Evolutionary conservation across 2,888 invertebrate species (phyloP).

Genomic region (Netelia fuscicornis): DNA sequence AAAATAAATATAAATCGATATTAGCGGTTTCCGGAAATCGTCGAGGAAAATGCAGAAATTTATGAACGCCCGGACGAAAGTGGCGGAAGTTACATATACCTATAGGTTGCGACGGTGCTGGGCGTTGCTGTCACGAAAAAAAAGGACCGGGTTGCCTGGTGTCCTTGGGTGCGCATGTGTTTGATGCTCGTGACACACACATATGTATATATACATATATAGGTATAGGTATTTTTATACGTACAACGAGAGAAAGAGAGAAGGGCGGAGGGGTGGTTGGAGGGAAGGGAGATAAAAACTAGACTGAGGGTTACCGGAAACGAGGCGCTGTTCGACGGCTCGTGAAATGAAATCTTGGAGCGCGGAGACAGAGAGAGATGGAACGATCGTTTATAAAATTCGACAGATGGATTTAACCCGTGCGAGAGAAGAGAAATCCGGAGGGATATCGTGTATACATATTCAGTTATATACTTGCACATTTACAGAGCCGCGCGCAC

Average conservation of each 20-base stretch:
- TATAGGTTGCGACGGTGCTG: neutral
- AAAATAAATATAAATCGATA: too few relatives aligned
- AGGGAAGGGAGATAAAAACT: conserved; percentile 37
- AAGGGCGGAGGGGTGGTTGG: conserved; percentile 38
- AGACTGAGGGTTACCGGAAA: conserved; percentile 60
- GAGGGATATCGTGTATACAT: conserved; percentile 21
- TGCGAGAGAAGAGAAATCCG: conserved; percentile 35
- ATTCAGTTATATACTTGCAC: too few relatives aligned
- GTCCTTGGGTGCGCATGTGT: conserved; percentile 1
- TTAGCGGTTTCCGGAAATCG: neutral
- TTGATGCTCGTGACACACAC: neutral
- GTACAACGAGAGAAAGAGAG: conserved; percentile 25
- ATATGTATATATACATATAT: neutral
- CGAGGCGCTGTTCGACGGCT: conserved; percentile 78
- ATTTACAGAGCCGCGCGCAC: neutral
- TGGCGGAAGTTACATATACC: neutral
- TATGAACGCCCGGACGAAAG: neutral
- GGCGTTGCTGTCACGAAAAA: conserved; percentile 1
- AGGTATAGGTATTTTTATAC: neutral
- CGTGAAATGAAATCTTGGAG: conserved; percentile 80
- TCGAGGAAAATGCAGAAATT: neutral
- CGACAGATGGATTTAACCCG: conserved; percentile 73
- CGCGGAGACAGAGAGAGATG: conserved; percentile 60
- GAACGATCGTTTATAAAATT: conserved; percentile 79
- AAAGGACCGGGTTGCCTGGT: conserved; percentile 2